These are phyloP conservation scores for Mastacembelus armatus DNA, from an alignment of 2,797 vertebrate species.

Conservation along the genomic window DNA sequence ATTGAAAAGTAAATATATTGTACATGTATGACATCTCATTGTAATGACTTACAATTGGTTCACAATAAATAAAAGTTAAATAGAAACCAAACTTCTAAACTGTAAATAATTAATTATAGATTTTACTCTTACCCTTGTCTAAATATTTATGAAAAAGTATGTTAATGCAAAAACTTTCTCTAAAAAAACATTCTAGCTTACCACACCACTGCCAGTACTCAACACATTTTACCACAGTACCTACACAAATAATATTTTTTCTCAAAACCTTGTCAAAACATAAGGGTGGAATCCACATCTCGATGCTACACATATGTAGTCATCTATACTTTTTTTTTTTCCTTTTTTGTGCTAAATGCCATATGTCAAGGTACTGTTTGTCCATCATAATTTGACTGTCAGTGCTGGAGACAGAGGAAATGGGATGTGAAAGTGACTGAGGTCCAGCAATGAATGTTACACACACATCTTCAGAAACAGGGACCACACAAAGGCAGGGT, in stretches of 20 bases:
- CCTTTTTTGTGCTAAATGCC: constrained; percentile 62
- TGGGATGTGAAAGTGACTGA: constrained; percentile 81
- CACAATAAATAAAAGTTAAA: too few species aligned
- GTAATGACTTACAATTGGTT: too few species aligned
- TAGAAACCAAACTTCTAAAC: not conserved
- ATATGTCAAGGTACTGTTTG: constrained; percentile 63
- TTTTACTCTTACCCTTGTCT: not conserved
- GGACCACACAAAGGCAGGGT: constrained; percentile 68
- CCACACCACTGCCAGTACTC: not conserved
- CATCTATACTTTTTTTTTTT: constrained; percentile 28
- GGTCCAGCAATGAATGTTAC: constrained; percentile 71
- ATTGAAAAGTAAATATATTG: too few species aligned
- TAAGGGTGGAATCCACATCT: constrained; percentile 8
- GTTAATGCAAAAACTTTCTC: not conserved
- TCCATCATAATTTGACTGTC: constrained; percentile 78
- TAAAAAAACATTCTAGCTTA: not conserved
- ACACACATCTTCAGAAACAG: constrained; percentile 61
- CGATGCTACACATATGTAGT: not conserved
- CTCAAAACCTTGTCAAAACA: not conserved
- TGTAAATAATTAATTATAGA: not conserved
- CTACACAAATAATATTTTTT: not conserved
- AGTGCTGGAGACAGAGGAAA: constrained; percentile 76
- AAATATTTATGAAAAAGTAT: not conserved
- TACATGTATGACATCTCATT: too few species aligned
- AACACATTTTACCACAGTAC: not conserved